These are phyloP conservation scores for Pocillopora meandrina DNA, from an alignment of 92 coral and sea anemone genomes.

Conservation along the genomic window DNA sequence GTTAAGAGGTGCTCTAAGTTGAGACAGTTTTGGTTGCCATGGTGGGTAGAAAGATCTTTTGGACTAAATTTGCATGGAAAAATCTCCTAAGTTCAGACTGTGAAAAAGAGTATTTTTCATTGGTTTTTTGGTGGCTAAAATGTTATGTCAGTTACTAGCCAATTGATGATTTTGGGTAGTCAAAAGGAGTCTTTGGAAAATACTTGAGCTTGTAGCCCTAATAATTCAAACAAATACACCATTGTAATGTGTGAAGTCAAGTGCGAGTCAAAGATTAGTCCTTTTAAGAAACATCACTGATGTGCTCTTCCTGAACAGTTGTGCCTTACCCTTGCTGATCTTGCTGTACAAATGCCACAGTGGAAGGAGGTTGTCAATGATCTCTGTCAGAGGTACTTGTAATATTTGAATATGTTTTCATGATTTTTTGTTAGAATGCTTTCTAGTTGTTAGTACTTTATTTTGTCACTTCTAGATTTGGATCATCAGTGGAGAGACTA, in stretches of 20 bases:
- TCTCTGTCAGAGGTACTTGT: slow-evolving; percentile 73
- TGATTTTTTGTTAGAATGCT: not conserved
- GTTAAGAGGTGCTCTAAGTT: not conserved
- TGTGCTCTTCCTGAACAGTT: slow-evolving; percentile 51
- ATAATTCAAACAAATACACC: too few species aligned
- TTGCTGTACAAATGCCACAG: slow-evolving; percentile 99
- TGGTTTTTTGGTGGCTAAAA: too few species aligned
- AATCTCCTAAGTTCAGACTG: too few species aligned
- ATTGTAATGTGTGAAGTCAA: too few species aligned
- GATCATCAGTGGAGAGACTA: slow-evolving; percentile 74
- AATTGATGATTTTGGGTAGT: too few species aligned
- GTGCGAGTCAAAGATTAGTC: too few species aligned
- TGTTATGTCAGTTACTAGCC: too few species aligned
- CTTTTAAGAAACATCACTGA: not conserved
- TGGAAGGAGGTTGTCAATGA: slow-evolving; percentile 88
- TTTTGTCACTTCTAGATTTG: slow-evolving; percentile 65
- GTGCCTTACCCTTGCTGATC: slow-evolving; percentile 94
- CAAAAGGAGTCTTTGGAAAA: too few species aligned
- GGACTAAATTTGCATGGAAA: too few species aligned
- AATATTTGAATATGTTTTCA: not conserved
- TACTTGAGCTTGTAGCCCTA: too few species aligned
- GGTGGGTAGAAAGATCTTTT: too few species aligned
- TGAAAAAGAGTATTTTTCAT: too few species aligned
- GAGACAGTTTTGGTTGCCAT: not conserved
- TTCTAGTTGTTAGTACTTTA: not conserved